phyloP scores from a whole-genome alignment of 2,888 invertebrate genomes.

The Volucella zonaria region DNA sequence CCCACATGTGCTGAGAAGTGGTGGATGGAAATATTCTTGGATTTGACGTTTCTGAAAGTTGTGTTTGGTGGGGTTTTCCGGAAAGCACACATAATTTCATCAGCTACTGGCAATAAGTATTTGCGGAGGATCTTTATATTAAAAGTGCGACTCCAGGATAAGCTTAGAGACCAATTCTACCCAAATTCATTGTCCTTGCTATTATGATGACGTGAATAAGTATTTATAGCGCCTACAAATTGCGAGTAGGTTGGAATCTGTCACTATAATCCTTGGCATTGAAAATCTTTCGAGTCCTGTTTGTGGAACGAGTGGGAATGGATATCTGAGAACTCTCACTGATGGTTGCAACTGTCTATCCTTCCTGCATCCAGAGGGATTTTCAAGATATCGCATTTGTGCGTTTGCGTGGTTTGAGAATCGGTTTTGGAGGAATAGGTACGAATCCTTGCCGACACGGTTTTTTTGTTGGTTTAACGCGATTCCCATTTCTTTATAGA shows the following conservation, averaged over 20 bases:
- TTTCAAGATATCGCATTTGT: constrained; percentile 3
- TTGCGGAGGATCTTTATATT: too few relatives aligned
- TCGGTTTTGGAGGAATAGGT: background rate
- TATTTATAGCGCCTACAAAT: constrained; percentile 9
- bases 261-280: constrained; percentile 45
- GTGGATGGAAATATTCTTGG: background rate
- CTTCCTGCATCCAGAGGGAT: background rate
- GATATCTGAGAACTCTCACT: background rate
- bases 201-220: background rate
- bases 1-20: background rate
- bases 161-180: background rate
- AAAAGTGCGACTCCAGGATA: background rate
- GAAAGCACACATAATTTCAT: background rate
- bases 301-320: constrained; percentile 12
- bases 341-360: too few relatives aligned
- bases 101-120: background rate
- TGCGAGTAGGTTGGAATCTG: constrained; percentile 10
- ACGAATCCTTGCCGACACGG: background rate
- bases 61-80: background rate
- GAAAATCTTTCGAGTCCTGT: constrained; percentile 13
- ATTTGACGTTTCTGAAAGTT: too few relatives aligned
- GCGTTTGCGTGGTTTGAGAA: constrained; percentile 32
- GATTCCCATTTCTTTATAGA: too few relatives aligned
- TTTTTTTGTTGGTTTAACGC: background rate
- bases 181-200: background rate